Evolutionary conservation across 2,113 vertebrate genomes (phyloP).

Genomic region (Tyto alba): DNA sequence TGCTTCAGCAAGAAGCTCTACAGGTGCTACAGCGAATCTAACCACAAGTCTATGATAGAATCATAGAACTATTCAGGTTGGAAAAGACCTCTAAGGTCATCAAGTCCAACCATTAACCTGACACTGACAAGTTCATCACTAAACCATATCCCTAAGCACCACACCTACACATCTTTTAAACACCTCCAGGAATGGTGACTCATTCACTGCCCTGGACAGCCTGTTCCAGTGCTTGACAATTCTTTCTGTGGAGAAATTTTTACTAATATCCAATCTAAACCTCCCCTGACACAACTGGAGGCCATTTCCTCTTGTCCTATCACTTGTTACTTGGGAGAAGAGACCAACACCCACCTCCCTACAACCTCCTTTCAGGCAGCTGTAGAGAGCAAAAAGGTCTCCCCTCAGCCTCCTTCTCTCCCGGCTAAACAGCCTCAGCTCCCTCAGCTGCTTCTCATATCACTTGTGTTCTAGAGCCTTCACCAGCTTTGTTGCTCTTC

Average conservation of each 20-base stretch:
- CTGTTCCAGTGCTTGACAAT: neutral
- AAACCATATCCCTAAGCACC: neutral
- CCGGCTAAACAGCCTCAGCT: neutral
- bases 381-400: neutral
- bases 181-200: neutral
- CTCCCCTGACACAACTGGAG: neutral
- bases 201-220: neutral
- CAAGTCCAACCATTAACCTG: neutral
- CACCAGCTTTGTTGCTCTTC: too few relatives aligned
- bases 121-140: neutral
- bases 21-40: neutral
- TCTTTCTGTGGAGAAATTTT: neutral
- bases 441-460: neutral
- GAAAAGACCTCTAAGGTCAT: neutral
- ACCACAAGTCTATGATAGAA: neutral
- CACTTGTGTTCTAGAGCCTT: neutral
- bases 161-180: neutral
- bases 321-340: neutral
- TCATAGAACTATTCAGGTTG: neutral
- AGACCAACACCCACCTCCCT: neutral
- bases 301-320: neutral
- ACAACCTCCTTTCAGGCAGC: neutral
- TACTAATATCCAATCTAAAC: neutral
- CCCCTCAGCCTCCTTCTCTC: neutral
- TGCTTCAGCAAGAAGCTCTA: neutral